phyloP scores from a whole-genome alignment of 2,888 invertebrate species.

The Malthinus seriepunctatus region DNA sequence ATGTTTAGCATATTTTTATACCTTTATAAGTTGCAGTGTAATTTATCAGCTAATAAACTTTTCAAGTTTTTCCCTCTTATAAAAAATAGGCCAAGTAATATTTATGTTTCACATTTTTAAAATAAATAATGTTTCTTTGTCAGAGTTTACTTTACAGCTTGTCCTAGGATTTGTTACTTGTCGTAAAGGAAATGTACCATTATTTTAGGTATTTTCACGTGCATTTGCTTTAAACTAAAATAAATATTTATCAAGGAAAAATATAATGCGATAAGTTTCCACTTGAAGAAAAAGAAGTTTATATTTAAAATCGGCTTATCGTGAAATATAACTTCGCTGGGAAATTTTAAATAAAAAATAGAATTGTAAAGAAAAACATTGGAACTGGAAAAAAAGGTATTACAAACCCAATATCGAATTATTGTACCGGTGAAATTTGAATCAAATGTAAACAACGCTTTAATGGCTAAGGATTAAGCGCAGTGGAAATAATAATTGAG shows the following conservation, averaged over 20 bases:
- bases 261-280: not conserved
- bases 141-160: conserved; percentile 45
- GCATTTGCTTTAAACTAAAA: not conserved
- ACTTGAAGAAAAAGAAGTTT: no score
- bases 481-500: no score
- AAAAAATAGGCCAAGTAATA: conserved; percentile 26
- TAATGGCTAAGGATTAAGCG: no score
- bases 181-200: conserved; percentile 45
- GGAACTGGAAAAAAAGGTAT: no score
- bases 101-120: conserved; percentile 26
- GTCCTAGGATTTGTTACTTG: conserved; percentile 47
- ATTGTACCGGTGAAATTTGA: no score
- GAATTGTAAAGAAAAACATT: no score
- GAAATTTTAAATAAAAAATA: no score
- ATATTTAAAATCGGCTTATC: no score
- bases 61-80: conserved; percentile 13
- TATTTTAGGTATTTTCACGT: conserved; percentile 29
- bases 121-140: conserved; percentile 39
- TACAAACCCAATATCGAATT: no score
- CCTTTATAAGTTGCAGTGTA: conserved; percentile 9
- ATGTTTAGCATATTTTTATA: conserved; percentile 13
- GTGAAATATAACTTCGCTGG: no score
- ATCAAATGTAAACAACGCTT: no score
- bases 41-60: conserved; percentile 28
- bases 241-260: not conserved